Conservation (phyloP, 1,140 invertebrate genomes). For the Tribolium madens region DNA sequence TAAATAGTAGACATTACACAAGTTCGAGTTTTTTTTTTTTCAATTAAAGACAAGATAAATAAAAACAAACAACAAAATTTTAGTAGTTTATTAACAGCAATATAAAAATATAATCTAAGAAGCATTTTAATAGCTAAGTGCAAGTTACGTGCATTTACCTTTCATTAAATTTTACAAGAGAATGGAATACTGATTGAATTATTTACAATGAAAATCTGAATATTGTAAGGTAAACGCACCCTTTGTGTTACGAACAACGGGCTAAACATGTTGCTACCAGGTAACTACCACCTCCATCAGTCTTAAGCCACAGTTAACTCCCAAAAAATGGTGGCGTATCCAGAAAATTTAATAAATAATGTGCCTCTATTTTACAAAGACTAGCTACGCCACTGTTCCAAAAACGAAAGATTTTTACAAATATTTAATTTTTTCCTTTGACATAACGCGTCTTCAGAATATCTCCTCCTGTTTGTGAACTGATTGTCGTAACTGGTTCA, state of each 20-base stretch:
- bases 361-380: slow-evolving; percentile 10
- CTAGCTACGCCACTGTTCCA: slow-evolving; percentile 13
- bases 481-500: slow-evolving; percentile 20
- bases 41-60: neutral
- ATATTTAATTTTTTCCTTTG: neutral
- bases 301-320: slow-evolving; percentile 5
- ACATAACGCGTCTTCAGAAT: neutral
- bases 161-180: no score
- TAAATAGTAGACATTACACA: neutral
- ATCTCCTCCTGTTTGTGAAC: neutral
- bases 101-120: neutral
- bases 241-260: neutral
- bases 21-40: neutral
- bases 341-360: slow-evolving; percentile 29
- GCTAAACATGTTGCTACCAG: slow-evolving; percentile 21
- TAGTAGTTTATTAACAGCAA: neutral
- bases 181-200: no score
- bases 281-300: slow-evolving; percentile 6
- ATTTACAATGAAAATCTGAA: no score
- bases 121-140: neutral
- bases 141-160: neutral
- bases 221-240: neutral
- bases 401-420: neutral
- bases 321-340: slow-evolving; percentile 2
- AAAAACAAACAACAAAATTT: neutral